Evolutionary conservation across 2,113 vertebrate species (phyloP).

Genomic region (Acanthochromis polyacanthus): DNA sequence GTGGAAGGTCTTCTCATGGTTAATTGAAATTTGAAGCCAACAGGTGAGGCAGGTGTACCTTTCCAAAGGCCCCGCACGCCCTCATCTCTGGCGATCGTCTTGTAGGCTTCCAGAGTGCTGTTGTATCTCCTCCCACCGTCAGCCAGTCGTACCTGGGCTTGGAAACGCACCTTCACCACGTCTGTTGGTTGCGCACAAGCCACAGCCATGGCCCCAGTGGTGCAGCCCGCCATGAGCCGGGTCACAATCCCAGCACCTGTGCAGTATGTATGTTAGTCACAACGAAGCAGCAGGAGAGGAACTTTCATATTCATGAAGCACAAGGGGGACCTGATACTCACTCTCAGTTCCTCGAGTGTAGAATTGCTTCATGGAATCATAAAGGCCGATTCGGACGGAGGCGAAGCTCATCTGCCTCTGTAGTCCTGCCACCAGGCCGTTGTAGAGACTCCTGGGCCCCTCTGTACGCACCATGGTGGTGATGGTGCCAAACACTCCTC

Average conservation of each 20-base stretch:
- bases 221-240: slow-evolving; percentile 90
- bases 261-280: slow-evolving; percentile 11
- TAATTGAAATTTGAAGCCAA: not conserved
- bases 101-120: slow-evolving; percentile 90
- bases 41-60: slow-evolving; percentile 76
- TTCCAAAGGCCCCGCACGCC: slow-evolving; percentile 91
- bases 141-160: slow-evolving; percentile 83
- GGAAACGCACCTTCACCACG: slow-evolving; percentile 93
- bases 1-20: not conserved
- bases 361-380: slow-evolving; percentile 89
- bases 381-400: slow-evolving; percentile 86
- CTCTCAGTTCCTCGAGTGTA: slow-evolving; percentile 90
- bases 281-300: not conserved
- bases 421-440: slow-evolving; percentile 87
- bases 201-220: slow-evolving; percentile 92
- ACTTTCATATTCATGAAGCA: not conserved
- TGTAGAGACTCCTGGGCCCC: slow-evolving; percentile 86
- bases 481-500: slow-evolving; percentile 87
- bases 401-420: slow-evolving; percentile 90
- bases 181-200: slow-evolving; percentile 92
- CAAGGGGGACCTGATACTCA: slow-evolving; percentile 73
- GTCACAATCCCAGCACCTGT: slow-evolving; percentile 87
- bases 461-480: slow-evolving; percentile 87
- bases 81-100: slow-evolving; percentile 90
- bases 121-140: slow-evolving; percentile 86